Evolutionary conservation across 2,797 vertebrate genomes (phyloP), one percentile per base, ranked within the genome.

Genomic region (Ara ararauna): DNA sequence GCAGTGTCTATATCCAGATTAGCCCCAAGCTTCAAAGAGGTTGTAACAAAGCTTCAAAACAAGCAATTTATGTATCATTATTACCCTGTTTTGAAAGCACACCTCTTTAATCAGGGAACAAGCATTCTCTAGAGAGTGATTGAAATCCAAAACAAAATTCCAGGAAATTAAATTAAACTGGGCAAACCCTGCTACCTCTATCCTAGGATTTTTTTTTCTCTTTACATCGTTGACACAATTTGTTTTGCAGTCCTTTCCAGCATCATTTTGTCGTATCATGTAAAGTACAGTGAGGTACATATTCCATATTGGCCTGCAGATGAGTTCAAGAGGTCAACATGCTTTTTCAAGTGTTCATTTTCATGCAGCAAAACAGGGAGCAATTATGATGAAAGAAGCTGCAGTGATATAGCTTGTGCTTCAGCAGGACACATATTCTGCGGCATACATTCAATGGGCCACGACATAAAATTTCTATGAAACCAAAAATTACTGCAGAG

Each of bases 1-100:
- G 50, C 62, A 70, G 27, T 78, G 22, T 18, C 38, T 86, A 12
- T 70, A 89, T 38, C n/a, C 91, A 93, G 89, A 92, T 91, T 96
- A 96, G 32, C 53, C 82, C 16, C 44, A 78, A 74, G 53, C 76
- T 95, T 93, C 89, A 94, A 96, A 94, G 58, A n/a, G 29, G n/a
- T 93, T 95, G 85, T 78, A 87, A 86, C 73, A 94, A 88, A 96
- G 79, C 73, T 89, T 92, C 85, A 94, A 90, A 97, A 85, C 6
- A 64, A 29, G 23, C 16, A 70, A 75, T 90, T 94, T 94, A 62
- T 64, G 29, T 19, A 78, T 89, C 24, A 45, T 91, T 95, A 85
- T 62, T 84, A 86, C 51, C n/a, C 27, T 77, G 51, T 24, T 93
- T 85, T 66, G 36, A 93, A 87, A 91, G 19, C 32, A 93, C 38